Evolutionary conservation across 2,797 vertebrate genomes (phyloP).

Genomic region (Spatula clypeata): DNA sequence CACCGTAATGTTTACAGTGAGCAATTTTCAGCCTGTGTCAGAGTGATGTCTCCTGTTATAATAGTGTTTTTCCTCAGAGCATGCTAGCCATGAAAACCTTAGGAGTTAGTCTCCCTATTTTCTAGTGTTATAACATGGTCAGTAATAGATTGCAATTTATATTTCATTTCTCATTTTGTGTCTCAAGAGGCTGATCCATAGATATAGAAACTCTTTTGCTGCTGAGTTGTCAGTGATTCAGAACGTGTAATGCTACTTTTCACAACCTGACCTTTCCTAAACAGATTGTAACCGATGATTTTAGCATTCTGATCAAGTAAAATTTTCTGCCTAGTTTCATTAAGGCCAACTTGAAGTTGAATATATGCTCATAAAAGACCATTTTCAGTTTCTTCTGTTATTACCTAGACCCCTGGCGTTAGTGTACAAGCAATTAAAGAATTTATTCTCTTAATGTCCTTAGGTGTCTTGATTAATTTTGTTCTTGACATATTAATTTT

Average conservation of each 20-base stretch:
- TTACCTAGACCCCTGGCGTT: neutral
- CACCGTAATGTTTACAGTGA: neutral
- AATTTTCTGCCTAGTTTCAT: neutral
- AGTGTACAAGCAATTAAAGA: constrained; percentile 26
- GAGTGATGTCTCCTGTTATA: neutral
- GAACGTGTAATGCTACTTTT: neutral
- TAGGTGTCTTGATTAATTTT: constrained; percentile 17
- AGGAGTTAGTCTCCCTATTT: neutral
- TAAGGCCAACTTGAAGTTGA: constrained; percentile 7
- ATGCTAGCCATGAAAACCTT: neutral
- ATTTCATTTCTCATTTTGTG: neutral
- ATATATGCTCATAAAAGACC: constrained; percentile 5
- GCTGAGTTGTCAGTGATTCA: constrained; percentile 10
- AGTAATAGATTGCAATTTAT: constrained; percentile 30
- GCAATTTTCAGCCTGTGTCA: neutral
- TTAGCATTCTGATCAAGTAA: constrained; percentile 34
- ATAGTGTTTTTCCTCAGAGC: neutral
- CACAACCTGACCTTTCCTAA: constrained; percentile 9
- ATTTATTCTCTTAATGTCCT: constrained; percentile 22
- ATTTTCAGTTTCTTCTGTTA: constrained; percentile 39
- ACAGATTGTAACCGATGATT: neutral
- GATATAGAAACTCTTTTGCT: neutral
- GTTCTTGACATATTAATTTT: constrained; percentile 39
- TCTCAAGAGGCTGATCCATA: neutral
- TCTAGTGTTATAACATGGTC: neutral